Evolutionary conservation across 2,113 vertebrate genomes (phyloP).

Genomic region (Myanophis thanlyinensis): DNA sequence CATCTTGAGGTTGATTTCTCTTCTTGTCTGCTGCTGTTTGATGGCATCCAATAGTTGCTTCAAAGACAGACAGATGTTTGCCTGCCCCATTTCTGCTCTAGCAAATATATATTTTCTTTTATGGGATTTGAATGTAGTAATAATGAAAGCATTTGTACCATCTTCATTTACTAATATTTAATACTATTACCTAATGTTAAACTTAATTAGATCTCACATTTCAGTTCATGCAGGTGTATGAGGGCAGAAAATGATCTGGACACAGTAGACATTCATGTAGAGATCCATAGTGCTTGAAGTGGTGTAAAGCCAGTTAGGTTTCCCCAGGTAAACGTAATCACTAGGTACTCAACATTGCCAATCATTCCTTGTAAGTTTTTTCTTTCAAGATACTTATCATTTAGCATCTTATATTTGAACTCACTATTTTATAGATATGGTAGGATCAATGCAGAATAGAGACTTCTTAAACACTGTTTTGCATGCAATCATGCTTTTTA

Average conservation of each 20-base stretch:
- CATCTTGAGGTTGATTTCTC: background rate
- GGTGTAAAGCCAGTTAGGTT: background rate
- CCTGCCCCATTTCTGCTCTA: background rate
- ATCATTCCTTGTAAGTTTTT: background rate
- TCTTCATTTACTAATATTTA: conserved; percentile 30
- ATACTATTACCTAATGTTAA: conserved; percentile 19
- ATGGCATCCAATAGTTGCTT: background rate
- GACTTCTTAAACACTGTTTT: background rate
- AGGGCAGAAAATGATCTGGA: background rate
- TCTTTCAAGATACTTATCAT: background rate
- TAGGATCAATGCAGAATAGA: background rate
- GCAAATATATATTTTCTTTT: conserved; percentile 54
- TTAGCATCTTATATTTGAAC: background rate
- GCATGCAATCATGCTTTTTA: background rate
- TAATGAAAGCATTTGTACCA: conserved; percentile 25
- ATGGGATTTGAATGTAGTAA: conserved; percentile 50
- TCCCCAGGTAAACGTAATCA: background rate
- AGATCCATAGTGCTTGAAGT: background rate
- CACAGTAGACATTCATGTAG: background rate
- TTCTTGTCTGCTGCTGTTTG: background rate
- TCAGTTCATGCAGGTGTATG: background rate
- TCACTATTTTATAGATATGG: background rate
- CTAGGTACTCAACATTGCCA: background rate
- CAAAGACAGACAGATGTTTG: background rate
- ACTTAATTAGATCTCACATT: background rate